phyloP scores from a whole-genome alignment of 2,888 invertebrate genomes.

The Cheilosia pagana region DNA sequence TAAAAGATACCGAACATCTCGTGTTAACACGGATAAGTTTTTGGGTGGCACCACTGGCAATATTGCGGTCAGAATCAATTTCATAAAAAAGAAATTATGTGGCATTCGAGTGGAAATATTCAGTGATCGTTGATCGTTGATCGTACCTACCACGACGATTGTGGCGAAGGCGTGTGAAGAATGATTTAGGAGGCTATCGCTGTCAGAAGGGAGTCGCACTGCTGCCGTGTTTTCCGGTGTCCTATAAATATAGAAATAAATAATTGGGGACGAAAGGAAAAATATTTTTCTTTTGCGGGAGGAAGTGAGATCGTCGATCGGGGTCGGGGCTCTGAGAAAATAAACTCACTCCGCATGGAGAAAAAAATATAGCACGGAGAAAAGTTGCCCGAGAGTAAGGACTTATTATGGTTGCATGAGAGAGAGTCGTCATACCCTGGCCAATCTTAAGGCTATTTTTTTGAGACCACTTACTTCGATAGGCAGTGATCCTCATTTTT shows the following conservation, averaged over 20 bases:
- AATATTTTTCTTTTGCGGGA: background rate
- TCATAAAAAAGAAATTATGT: slow-evolving; percentile 34
- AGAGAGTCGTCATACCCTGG: too few relatives aligned
- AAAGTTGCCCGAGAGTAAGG: too few relatives aligned
- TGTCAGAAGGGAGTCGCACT: background rate
- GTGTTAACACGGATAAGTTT: slow-evolving; percentile 11
- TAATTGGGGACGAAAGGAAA: background rate
- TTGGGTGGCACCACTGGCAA: slow-evolving; percentile 37
- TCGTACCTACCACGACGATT: slow-evolving; percentile 1
- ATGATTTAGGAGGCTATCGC: background rate
- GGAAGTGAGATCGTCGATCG: background rate
- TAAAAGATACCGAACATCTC: background rate
- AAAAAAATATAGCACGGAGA: too few relatives aligned
- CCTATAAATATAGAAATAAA: background rate
- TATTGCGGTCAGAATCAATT: slow-evolving; percentile 38
- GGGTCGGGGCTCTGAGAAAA: too few relatives aligned
- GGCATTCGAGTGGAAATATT: slow-evolving; percentile 32
- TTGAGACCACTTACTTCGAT: too few relatives aligned
- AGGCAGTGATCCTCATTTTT: too few relatives aligned
- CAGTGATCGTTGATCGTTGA: background rate
- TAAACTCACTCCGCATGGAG: too few relatives aligned
- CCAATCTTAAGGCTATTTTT: too few relatives aligned
- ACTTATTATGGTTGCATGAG: too few relatives aligned
- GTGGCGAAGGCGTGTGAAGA: background rate
- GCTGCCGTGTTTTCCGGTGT: background rate